A percentile compares a stretch with the other conserved stretches of the same genome.
Evolutionary conservation across 2,888 invertebrate genomes (phyloP).

Genomic region (Alentia gelatinosa): DNA sequence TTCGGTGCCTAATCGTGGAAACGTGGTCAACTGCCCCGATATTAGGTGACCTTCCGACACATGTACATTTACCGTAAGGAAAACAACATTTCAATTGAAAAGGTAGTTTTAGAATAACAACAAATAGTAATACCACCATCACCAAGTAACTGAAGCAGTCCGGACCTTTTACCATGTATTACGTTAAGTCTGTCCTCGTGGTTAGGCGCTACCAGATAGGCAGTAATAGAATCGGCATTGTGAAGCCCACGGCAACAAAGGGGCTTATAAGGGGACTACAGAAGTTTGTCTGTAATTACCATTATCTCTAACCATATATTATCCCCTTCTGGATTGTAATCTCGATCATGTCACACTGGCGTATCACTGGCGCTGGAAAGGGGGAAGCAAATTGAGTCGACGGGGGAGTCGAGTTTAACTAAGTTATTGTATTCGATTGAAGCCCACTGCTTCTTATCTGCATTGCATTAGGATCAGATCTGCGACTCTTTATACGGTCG

Average conservation of each 20-base stretch:
- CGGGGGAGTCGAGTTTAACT: not conserved
- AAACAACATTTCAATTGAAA: too few relatives aligned
- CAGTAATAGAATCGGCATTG: not conserved
- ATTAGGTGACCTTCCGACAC: too few relatives aligned
- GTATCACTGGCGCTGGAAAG: not conserved
- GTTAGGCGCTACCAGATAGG: not conserved
- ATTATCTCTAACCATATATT: not conserved
- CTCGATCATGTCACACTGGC: not conserved
- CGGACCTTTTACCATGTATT: too few relatives aligned
- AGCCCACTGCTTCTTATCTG: not conserved
- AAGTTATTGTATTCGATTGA: not conserved
- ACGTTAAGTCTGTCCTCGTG: too few relatives aligned
- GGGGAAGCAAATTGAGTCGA: too few relatives aligned
- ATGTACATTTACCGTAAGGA: too few relatives aligned
- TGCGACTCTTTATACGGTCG: not conserved
- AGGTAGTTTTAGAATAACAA: too few relatives aligned
- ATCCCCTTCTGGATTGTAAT: not conserved
- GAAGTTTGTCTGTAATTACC: not conserved
- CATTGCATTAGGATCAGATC: not conserved
- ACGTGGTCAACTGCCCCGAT: too few relatives aligned
- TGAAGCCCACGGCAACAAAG: not conserved
- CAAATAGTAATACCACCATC: too few relatives aligned
- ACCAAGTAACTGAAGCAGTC: too few relatives aligned
- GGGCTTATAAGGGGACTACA: not conserved
- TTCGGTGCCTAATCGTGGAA: too few relatives aligned